Evolutionary conservation across 2,888 invertebrate species (phyloP), one percentile per base, ranked within the genome.

Genomic region (Lasioglossum zephyrum): DNA sequence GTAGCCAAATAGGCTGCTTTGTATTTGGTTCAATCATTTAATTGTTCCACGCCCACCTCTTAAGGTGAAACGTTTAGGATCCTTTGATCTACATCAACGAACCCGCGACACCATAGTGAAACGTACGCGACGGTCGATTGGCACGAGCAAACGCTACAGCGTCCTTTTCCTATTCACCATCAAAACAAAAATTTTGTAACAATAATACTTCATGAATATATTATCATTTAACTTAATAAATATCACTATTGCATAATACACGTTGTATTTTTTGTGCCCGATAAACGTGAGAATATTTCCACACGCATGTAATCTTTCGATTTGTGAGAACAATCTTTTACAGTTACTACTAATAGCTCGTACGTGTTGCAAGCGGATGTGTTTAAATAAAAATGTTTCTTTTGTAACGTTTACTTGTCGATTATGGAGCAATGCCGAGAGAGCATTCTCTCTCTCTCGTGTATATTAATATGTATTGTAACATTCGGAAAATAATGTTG

Each of bases 211-310:
- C 86, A 78, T 87, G 77, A 92, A 90, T 88, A 89, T 89, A 87
- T 90, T 90, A 90, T 82, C 87, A 88, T 88, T 89, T 89, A 87
- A 89, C 84, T 89, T 87, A 92, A 92, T 92, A 92, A 93, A 92
- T 72, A 88, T 83, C 70, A 87, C 83, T 86, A 86, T 79, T 88
- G 82, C 86, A 90, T 84, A 82, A 80, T 81, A 83, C 57, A 80
- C 77, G 86, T 77, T 89, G 88, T 91, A 79, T 90, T 88, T 82
- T 85, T 91, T 89, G 86, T 85, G 83, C 86, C 86, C 81, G 77
- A 72, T 84, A 74, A 81, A 82, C 8, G 60, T 22, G n/a, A 66
- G 16, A 39, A 11, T 75, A 73, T 77, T 60, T 49, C 36, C 69
- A 36, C 39, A 22, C 41, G 26, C 16, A 36, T 9, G 13, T 39